Evolutionary conservation across 2,797 vertebrate genomes (phyloP).

Genomic region (Lagodon rhomboides): DNA sequence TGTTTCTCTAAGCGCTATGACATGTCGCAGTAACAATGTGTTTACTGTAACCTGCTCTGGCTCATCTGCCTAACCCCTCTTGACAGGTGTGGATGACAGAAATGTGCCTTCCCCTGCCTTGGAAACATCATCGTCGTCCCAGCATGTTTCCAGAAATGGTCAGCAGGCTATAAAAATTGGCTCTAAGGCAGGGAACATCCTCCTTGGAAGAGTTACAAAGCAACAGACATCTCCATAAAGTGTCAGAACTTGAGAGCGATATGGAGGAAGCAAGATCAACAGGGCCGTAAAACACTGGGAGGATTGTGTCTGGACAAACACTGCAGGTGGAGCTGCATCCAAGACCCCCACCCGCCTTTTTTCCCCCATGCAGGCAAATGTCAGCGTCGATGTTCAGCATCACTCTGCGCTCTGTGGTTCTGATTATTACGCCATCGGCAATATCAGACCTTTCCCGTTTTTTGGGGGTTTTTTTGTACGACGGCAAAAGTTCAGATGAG

Average conservation of each 20-base stretch:
- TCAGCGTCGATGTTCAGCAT: conserved; percentile 53
- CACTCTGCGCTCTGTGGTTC: conserved; percentile 43
- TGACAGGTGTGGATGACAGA: conserved; percentile 47
- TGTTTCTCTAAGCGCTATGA: conserved; percentile 65
- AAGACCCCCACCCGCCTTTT: conserved; percentile 45
- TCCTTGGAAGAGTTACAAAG: conserved; percentile 79
- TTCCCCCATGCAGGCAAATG: conserved; percentile 50
- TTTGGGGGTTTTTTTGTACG: conserved; percentile 32
- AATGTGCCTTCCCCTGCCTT: conserved; percentile 46
- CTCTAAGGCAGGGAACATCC: conserved; percentile 70
- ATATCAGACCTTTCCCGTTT: conserved; percentile 18
- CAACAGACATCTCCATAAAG: conserved; percentile 72
- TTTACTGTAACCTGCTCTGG: conserved; percentile 52
- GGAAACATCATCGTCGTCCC: conserved; percentile 52
- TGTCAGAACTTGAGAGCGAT: conserved; percentile 69
- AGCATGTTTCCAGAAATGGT: conserved; percentile 69
- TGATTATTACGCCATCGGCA: conserved; percentile 46
- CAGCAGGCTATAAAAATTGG: conserved; percentile 65
- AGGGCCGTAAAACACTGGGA: conserved; percentile 64
- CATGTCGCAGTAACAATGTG: conserved; percentile 62
- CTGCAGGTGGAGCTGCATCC: conserved; percentile 60
- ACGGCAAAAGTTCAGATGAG: conserved; percentile 35
- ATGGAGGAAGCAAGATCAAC: conserved; percentile 62
- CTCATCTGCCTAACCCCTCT: conserved; percentile 51
- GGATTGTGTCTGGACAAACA: conserved; percentile 64